phyloP scores from a whole-genome alignment of 2,888 invertebrate genomes.

The Cyaniris semiargus region DNA sequence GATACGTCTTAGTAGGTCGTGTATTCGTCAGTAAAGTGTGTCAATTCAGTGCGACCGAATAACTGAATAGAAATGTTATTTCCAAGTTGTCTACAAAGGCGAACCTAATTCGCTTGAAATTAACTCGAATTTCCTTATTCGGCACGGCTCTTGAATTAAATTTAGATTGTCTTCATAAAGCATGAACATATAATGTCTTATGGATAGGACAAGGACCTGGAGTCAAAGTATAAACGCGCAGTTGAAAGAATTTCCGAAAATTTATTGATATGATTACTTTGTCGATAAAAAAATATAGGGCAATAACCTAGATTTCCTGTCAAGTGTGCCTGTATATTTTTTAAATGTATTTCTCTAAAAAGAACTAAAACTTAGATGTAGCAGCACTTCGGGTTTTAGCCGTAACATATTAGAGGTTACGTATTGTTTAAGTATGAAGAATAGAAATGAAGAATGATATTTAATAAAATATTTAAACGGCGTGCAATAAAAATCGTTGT shows the following conservation, averaged over 20 bases:
- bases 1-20: slow-evolving; percentile 11
- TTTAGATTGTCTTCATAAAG: not conserved
- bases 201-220: not conserved
- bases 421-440: no score
- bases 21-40: slow-evolving; percentile 11
- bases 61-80: slow-evolving; percentile 15
- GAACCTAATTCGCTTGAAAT: slow-evolving; percentile 15
- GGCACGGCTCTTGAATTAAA: slow-evolving; percentile 7
- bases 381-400: no score
- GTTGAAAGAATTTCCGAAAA: no score
- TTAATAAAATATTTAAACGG: no score
- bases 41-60: slow-evolving; percentile 17
- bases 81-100: slow-evolving; percentile 18
- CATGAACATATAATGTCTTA: not conserved
- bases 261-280: no score
- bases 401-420: no score
- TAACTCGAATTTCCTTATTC: slow-evolving; percentile 26
- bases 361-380: no score
- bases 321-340: no score
- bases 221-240: not conserved
- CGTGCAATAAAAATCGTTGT: not conserved
- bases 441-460: no score
- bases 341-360: no score
- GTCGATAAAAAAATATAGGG: no score
- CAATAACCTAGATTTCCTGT: no score